Conservation (phyloP, 2,888 invertebrate species). For the Melanophora roralis region DNA sequence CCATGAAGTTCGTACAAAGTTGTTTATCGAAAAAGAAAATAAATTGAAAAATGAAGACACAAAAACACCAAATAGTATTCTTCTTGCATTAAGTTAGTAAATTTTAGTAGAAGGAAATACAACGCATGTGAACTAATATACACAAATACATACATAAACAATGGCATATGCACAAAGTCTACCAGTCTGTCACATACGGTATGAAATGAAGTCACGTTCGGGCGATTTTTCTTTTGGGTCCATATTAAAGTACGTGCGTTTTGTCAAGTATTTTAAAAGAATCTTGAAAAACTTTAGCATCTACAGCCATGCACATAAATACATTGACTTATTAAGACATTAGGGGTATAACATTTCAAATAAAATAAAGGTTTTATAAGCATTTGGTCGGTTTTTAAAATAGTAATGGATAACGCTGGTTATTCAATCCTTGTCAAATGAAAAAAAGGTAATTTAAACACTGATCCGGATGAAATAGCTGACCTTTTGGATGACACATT, state of each 20-base stretch:
- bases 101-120: not conserved
- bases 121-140: not conserved
- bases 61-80: not conserved
- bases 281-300: not conserved
- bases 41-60: not conserved
- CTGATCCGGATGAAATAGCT: too few species aligned
- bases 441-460: too few species aligned
- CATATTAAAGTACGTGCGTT: slow-evolving; percentile 74
- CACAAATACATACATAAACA: not conserved
- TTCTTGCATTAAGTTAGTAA: not conserved
- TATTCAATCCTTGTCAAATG: too few species aligned
- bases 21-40: not conserved
- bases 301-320: too few species aligned
- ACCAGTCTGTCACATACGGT: slow-evolving; percentile 37
- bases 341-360: too few species aligned
- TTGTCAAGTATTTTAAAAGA: slow-evolving; percentile 43
- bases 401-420: too few species aligned
- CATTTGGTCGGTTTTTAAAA: too few species aligned
- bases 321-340: too few species aligned
- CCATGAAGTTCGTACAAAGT: not conserved
- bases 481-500: too few species aligned
- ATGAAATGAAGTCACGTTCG: slow-evolving; percentile 75
- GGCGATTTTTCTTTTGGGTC: slow-evolving; percentile 75
- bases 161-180: slow-evolving; percentile 8
- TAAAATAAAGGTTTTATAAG: too few species aligned